These are phyloP conservation scores for Sitophilus oryzae DNA, from an alignment of 1,140 invertebrate genomes.

Conservation along the genomic window DNA sequence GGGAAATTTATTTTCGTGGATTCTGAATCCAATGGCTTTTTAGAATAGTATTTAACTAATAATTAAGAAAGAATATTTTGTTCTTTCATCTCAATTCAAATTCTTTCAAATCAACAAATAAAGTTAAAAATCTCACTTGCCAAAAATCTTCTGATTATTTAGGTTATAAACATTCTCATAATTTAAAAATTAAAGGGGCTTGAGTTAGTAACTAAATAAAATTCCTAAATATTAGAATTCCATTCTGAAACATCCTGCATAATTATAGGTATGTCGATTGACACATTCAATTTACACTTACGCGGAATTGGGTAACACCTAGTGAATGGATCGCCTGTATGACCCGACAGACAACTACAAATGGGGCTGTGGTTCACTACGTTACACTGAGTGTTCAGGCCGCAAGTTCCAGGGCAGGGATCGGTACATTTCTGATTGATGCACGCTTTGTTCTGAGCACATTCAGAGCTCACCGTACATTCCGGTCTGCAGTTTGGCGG, in stretches of 20 bases:
- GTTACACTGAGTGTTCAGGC: constrained; percentile 49
- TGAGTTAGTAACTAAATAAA: too few species aligned
- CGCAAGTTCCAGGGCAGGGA: constrained; percentile 57
- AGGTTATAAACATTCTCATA: too few species aligned
- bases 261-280: constrained; percentile 54
- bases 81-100: too few species aligned
- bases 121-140: too few species aligned
- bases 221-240: constrained; percentile 36
- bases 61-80: too few species aligned
- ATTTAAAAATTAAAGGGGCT: too few species aligned
- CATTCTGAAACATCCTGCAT: too few species aligned
- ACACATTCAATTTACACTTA: constrained; percentile 41
- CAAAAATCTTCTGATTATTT: too few species aligned
- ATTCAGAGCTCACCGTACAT: constrained; percentile 59
- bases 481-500: constrained; percentile 57
- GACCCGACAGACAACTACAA: constrained; percentile 55
- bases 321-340: constrained; percentile 55
- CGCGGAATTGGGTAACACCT: constrained; percentile 36
- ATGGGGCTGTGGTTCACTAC: constrained; percentile 60
- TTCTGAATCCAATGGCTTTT: too few species aligned
- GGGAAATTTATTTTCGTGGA: too few species aligned
- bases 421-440: constrained; percentile 58
- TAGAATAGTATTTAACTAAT: too few species aligned
- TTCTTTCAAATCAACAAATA: too few species aligned
- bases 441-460: constrained; percentile 54